phyloP scores from a whole-genome alignment of 2,797 vertebrate species.

The Yasuhikotakia modesta region DNA sequence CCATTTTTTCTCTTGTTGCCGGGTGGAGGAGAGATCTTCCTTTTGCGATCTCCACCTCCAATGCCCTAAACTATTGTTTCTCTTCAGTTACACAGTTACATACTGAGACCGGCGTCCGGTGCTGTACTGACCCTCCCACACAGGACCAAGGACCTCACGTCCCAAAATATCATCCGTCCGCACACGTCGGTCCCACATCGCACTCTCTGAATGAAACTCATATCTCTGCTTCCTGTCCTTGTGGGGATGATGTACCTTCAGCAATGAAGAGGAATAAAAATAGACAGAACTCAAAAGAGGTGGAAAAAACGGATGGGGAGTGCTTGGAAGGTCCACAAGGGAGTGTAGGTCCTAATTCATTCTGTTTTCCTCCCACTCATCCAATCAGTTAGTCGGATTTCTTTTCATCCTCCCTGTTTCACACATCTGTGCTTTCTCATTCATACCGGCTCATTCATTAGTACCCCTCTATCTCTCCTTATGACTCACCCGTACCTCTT shows the following conservation, averaged over 20 bases:
- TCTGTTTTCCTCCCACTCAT: conserved; percentile 58
- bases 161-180: conserved; percentile 56
- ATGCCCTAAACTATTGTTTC: conserved; percentile 33
- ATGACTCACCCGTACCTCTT: conserved; percentile 55
- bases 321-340: conserved; percentile 53
- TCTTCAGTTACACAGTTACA: conserved; percentile 32
- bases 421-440: conserved; percentile 52
- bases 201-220: conserved; percentile 36
- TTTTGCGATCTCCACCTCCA: conserved; percentile 36
- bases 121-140: conserved; percentile 40
- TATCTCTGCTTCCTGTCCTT: conserved; percentile 54
- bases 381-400: conserved; percentile 49
- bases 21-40: conserved; percentile 43
- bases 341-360: conserved; percentile 48
- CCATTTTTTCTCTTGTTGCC: conserved; percentile 45
- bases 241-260: conserved; percentile 49
- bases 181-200: conserved; percentile 21
- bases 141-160: not conserved
- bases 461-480: conserved; percentile 41
- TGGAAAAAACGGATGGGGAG: conserved; percentile 36
- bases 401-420: conserved; percentile 60
- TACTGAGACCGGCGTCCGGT: conserved; percentile 26
- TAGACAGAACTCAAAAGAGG: conserved; percentile 55
- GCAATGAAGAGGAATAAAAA: conserved; percentile 59
- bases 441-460: conserved; percentile 52